These are phyloP conservation scores for Plectropomus leopardus DNA, from an alignment of 2,113 vertebrate genomes.

Conservation along the genomic window DNA sequence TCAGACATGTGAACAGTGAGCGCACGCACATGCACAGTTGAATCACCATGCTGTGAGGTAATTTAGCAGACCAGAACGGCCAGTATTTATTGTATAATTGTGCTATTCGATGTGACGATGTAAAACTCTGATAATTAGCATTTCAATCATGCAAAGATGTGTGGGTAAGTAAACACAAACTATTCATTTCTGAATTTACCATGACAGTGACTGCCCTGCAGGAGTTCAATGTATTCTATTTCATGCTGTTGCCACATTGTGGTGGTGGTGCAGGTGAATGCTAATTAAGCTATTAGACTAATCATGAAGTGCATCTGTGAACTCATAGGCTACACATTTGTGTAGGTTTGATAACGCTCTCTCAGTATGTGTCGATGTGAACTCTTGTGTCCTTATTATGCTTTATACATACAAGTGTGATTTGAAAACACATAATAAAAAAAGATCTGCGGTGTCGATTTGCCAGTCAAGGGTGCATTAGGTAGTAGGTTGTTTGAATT, in stretches of 20 bases:
- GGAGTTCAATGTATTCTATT: conserved; percentile 18
- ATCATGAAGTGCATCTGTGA: conserved; percentile 25
- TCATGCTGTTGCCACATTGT: conserved; percentile 39
- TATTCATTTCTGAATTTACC: conserved; percentile 42
- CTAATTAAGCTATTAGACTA: conserved; percentile 52
- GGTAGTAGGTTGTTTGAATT: background rate
- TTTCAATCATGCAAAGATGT: conserved; percentile 43
- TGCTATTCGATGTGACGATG: conserved; percentile 1
- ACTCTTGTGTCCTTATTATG: background rate
- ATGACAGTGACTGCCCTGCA: conserved; percentile 29
- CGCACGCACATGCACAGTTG: background rate
- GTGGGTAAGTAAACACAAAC: conserved; percentile 21
- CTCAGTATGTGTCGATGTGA: background rate
- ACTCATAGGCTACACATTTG: background rate
- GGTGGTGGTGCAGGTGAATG: conserved; percentile 44
- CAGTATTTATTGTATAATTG: conserved; percentile 8
- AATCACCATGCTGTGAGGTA: conserved; percentile 1
- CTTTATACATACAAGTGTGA: background rate
- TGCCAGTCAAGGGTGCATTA: background rate
- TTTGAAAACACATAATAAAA: background rate
- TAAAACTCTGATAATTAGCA: conserved; percentile 45
- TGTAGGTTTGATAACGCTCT: conserved; percentile 4
- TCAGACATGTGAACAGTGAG: conserved; percentile 42
- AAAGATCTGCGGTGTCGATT: background rate
- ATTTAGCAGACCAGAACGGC: conserved; percentile 23